Base-by-base conservation (phyloP, 2,888 invertebrate genomes). In the Diaphora mendica region DNA sequence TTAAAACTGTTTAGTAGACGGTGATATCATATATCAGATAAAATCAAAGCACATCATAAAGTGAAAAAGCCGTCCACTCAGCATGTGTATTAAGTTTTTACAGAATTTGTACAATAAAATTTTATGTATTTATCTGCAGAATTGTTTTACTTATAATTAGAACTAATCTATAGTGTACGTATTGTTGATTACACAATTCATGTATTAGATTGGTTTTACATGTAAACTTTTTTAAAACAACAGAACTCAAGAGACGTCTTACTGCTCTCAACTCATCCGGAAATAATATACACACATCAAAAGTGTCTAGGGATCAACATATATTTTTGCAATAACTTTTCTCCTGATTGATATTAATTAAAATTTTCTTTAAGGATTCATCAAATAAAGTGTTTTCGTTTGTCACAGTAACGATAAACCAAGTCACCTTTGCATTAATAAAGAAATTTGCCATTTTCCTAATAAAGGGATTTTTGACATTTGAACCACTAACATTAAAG, bases 1-100 rank as follows among this genome's bases (percentile, higher is more conserved):
- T 44, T 44, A 44, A 35, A 69, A 64, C 55, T 48, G 9, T 64
- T 33, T 66, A 55, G 64, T 68, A 26, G n/a, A 26, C n/a, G n/a
- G 11, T 11, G 23, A 55, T n/a, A 55, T n/a, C 23, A n/a, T 23
- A 55, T 55, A 9, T 9, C 51, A 55, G 23, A n/a, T 55, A n/a
- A 55, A 55, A n/a, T 55, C 51, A 23, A 55, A 55, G n/a, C 20
- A 30, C 65, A 70, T 33, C 30, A 30, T 20, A 68, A 68, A 55
- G 2, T 33, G 8, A n/a, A n/a, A 55, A 55, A n/a, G 13, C 51
- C 26, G 11, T 59, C 59, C 59, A 26, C 26, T 55, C 55, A n/a
- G n/a, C 8, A 51, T 9, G 3, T n/a, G 55, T 51, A 20, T 11
- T 55, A n/a, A 23, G 0, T 23, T 51, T 51, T 55, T 55, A 55